Base-by-base conservation (phyloP, 2,888 invertebrate genomes). In the Andrena bicolor region DNA sequence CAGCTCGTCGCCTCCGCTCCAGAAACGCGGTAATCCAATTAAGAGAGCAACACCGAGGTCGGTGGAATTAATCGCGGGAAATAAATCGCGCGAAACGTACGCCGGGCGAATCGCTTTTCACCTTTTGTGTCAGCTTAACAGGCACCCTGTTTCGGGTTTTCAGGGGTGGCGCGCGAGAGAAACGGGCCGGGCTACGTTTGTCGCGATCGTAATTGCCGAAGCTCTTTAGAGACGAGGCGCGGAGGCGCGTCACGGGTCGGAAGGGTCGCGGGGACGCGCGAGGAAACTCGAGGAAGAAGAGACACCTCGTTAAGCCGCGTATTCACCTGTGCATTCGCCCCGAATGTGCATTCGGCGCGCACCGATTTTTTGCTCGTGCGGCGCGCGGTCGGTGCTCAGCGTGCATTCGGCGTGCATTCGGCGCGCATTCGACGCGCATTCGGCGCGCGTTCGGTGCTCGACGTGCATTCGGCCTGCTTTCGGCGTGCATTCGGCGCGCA, bases 151-250 rank as follows among this genome's bases (percentile, higher is more conserved):
- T 63, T 64, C 65, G 51, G 32, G 49, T 76, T 65, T 76, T 41
- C 73, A 61, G 49, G 30, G 41, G 32, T 68, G 28, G 32, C 56
- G 58, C 30, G 64, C 69, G 48, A 64, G 48, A 64, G 69, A 64
- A 77, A 65, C 61, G 49, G 26, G 48, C 48, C 61, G 75, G 63
- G 48, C 84, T 76, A 72, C 75, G 69, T 26, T 75, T 63, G 66
- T 83, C 64, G 80, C 77, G 73, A 83, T 85, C 69, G 83, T 78
- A 85, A 85, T 85, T 86, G 80, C 76, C 68, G 73, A 60, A 64
- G 64, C 76, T 56, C 70, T 83, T 73, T 70, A 32, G 61, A 66
- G 66, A 74, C 61, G 58, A 35, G 63, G n/a, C 28, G 51, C 20
- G 13, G 61, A 35, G 48, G 32, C 71, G 13, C 23, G 16, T 20